Evolutionary conservation across 2,797 vertebrate species (phyloP), one percentile per base, ranked within the genome.

Genomic region (Pipistrellus pipistrellus): DNA sequence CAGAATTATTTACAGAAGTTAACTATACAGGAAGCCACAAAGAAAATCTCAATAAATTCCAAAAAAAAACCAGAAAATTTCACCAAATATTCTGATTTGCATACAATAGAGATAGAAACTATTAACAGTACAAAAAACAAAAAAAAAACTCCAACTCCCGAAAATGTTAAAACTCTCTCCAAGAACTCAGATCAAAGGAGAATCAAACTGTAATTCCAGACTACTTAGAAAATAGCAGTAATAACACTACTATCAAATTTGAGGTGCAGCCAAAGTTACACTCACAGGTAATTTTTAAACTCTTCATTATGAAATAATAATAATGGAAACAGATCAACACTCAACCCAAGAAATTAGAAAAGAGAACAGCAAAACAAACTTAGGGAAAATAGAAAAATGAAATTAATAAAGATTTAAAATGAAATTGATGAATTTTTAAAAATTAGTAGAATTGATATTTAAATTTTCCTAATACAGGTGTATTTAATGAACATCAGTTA

Each of bases 291-390:
- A 76, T 75, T 75, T 87, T 80, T 20, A 41, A 89, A 48, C 72
- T 86, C 8, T 72, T 95, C 66, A 78, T 55, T 90, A 71, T 78
- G 73, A 90, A 80, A n/a, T 55, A 90, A 21, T 59, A 85, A 62
- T 30, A 17, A 55, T 75, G 8, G 17, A 88, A 78, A 72, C 35
- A 76, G 11, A 59, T 71, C 13, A 48, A 64, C 18, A 69, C 9
- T 68, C 48, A 53, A 75, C 11, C 1, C 62, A 88, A 81, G 30
- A 85, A 76, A 68, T 84, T 14, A 85, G 20, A 71, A 75, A 91
- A 64, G 4, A 73, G 30, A 81, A 69, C 4, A 30, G 21, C 46
- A 73, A 76, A 51, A 83, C 48, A 83, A 21, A 71, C n/a, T 8
- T 88, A 76, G 64, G 8, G 13, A 27, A 93, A 88, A 82, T 2